Evolutionary conservation across 2,888 invertebrate species (phyloP).

Genomic region (Invenusta paracnida): DNA sequence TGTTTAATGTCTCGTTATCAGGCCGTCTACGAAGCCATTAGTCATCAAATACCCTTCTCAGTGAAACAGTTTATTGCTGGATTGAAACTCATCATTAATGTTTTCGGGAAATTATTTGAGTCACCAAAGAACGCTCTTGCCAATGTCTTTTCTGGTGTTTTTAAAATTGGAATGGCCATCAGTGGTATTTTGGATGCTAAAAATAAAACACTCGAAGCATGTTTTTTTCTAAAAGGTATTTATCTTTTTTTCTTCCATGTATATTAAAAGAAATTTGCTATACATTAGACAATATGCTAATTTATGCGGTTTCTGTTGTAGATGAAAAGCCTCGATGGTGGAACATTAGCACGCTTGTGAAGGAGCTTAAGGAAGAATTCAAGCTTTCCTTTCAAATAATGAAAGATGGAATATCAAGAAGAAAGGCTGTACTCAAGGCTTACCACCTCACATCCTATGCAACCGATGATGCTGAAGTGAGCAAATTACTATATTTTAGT

Average conservation of each 20-base stretch:
- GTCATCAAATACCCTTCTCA: constrained; percentile 17
- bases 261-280: not conserved
- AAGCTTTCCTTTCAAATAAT: not conserved
- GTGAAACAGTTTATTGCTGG: constrained; percentile 22
- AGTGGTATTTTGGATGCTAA: constrained; percentile 48
- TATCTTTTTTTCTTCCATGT: not conserved
- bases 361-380: constrained; percentile 45
- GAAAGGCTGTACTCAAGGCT: not conserved
- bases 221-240: constrained; percentile 49
- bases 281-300: no score
- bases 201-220: constrained; percentile 48
- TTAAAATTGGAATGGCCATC: constrained; percentile 46
- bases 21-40: constrained; percentile 31
- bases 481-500: no score
- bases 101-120: constrained; percentile 16
- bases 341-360: constrained; percentile 47
- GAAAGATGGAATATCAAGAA: not conserved
- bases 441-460: not conserved
- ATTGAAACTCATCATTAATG: not conserved
- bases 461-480: not conserved
- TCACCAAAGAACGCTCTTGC: constrained; percentile 46
- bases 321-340: constrained; percentile 49
- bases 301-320: no score
- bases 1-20: no score
- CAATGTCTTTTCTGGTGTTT: constrained; percentile 47